Evolutionary conservation across 1,140 invertebrate genomes (phyloP).

Genomic region (Saccostrea glomerata): DNA sequence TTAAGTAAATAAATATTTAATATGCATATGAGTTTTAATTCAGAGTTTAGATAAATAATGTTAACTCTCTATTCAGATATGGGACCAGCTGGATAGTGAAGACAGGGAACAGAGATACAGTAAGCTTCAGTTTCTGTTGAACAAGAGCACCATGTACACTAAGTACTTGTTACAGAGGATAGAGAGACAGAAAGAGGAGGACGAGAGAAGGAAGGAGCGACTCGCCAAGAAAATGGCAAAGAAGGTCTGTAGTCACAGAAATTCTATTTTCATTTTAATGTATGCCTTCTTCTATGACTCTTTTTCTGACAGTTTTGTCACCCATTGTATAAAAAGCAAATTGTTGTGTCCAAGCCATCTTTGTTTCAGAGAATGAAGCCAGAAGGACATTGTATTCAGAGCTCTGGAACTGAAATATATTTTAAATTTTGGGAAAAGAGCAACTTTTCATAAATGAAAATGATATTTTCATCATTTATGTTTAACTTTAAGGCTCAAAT

Average conservation of each 20-base stretch:
- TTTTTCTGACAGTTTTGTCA: no score
- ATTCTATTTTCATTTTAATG: no score
- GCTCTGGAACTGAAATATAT: no score
- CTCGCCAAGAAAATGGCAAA: conserved; percentile 61
- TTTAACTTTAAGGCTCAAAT: background rate
- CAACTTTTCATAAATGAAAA: no score
- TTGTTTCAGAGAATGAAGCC: no score
- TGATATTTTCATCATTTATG: no score
- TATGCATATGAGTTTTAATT: background rate
- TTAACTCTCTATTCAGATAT: conserved; percentile 58
- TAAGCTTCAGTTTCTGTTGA: conserved; percentile 72
- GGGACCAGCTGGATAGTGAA: conserved; percentile 65
- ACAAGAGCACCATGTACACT: conserved; percentile 76
- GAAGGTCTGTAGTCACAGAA: conserved; percentile 27
- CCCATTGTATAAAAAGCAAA: no score
- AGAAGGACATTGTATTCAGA: no score
- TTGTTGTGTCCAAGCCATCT: no score
- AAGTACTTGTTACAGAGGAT: conserved; percentile 72
- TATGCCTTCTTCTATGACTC: no score
- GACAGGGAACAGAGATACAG: conserved; percentile 69
- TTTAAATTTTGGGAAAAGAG: no score
- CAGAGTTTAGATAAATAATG: background rate
- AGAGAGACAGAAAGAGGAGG: conserved; percentile 67
- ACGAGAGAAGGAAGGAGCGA: conserved; percentile 60
- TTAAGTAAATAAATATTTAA: no score